A percentile compares a stretch with the other conserved stretches of the same genome.
phyloP scores from a whole-genome alignment of 2,113 vertebrate genomes.

The Eretmochelys imbricata region DNA sequence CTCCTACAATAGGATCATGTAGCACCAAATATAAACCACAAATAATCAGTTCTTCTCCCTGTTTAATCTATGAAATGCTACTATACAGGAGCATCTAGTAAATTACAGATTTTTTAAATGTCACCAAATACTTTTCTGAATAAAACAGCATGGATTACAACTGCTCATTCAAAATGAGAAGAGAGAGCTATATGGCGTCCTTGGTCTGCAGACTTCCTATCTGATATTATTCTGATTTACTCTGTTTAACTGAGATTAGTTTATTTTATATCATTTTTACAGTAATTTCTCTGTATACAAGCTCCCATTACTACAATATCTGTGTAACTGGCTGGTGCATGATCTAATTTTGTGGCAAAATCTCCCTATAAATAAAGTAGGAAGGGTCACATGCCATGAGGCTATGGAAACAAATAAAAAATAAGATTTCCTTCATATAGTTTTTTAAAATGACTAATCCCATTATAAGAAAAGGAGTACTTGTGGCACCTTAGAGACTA shows the following conservation, averaged over 20 bases:
- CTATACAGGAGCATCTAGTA: fast-evolving
- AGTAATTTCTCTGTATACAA: slow-evolving; percentile 36
- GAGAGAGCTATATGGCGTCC: neutral
- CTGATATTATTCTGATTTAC: neutral
- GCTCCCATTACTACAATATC: slow-evolving; percentile 37
- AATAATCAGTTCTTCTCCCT: neutral
- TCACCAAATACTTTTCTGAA: neutral
- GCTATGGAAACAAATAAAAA: slow-evolving; percentile 38
- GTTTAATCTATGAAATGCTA: neutral
- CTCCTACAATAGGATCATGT: neutral
- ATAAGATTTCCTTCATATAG: neutral
- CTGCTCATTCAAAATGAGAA: neutral
- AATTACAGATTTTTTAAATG: neutral
- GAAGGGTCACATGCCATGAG: neutral
- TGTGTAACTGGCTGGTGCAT: slow-evolving; percentile 24
- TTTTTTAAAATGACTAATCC: neutral
- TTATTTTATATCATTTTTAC: slow-evolving; percentile 4
- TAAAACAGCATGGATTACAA: neutral
- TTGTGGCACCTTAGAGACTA: too few relatives aligned
- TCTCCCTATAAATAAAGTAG: slow-evolving; percentile 43
- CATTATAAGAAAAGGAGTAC: neutral
- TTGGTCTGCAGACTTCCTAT: neutral
- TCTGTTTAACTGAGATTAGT: neutral
- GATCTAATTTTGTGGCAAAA: slow-evolving; percentile 33
- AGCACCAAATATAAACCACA: neutral